Conservation (phyloP, 2,113 vertebrate species). For the Larimichthys polyactis region DNA sequence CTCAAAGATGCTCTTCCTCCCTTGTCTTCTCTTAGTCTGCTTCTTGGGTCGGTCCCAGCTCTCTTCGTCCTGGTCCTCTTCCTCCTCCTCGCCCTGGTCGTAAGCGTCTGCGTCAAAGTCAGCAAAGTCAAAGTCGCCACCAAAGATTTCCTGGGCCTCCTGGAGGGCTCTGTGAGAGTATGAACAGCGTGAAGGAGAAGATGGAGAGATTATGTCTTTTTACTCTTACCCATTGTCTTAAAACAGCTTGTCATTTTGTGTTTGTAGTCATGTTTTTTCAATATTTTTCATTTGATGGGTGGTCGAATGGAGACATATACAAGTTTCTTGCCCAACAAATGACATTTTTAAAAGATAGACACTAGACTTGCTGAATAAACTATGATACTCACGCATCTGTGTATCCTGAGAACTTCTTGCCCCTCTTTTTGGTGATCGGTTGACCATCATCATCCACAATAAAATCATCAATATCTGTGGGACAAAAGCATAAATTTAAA, state of each 20-base stretch:
- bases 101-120: slow-evolving; percentile 96
- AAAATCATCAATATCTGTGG: slow-evolving; percentile 95
- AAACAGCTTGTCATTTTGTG: background rate
- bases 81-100: slow-evolving; percentile 96
- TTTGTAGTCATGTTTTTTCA: background rate
- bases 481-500: slow-evolving; percentile 1
- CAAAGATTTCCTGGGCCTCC: slow-evolving; percentile 98
- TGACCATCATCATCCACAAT: slow-evolving; percentile 98
- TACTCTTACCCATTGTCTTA: background rate
- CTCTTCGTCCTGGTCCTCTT: slow-evolving; percentile 95
- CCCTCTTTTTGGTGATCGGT: slow-evolving; percentile 95
- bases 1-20: slow-evolving; percentile 97
- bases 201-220: background rate
- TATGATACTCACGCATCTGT: slow-evolving; percentile 92
- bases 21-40: slow-evolving; percentile 93
- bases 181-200: background rate
- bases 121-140: slow-evolving; percentile 97
- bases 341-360: no score
- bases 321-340: background rate
- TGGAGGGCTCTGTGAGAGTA: slow-evolving; percentile 90
- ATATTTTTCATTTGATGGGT: background rate
- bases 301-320: background rate
- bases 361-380: background rate
- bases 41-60: slow-evolving; percentile 95
- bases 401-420: slow-evolving; percentile 96